Base-by-base conservation (phyloP, 2,113 vertebrate genomes). In the Leuciscus idus region DNA sequence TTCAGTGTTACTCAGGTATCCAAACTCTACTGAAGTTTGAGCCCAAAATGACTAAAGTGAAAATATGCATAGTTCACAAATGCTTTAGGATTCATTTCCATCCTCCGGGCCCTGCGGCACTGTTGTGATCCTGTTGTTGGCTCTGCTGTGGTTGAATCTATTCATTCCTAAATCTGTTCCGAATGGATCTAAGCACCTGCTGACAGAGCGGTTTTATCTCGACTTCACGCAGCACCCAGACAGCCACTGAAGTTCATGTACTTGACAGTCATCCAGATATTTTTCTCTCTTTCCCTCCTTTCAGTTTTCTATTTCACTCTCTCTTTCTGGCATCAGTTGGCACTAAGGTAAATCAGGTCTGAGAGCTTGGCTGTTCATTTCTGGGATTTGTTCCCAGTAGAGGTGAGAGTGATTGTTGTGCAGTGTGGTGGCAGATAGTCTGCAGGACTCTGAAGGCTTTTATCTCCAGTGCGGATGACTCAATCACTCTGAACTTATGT, bases 41-140 rank as follows among this genome's bases (percentile, higher is more conserved):
- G 50, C 74, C 21, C 11, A 21, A 21, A 19, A 23, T 57, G 48
- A 83, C 66, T 57, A 6, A 30, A 57, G 43, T 39, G 19, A 61
- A 84, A 73, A 26, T 4, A n/a, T 73, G 30, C 76, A 17, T n/a
- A 36, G 8, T 43, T 73, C 23, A 39, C 57, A 80, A 61, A 62
- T 48, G 79, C 78, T 19, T 19, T 61, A 10, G 76, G 52, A 59
- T 79, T 59, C 0, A 23, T 79, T 59, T 77, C 64, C 76, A 66
- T 87, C 46, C 59, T 57, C 72, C 74, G 48, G 55, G 81, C 81
- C 84, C 76, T 86, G 33, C 89, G 75, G 82, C 85, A 89, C 87
- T 80, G 78, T 73, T 72, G 62, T 73, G 50, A 43, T 81, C 79
- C 59, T 70, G 33, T 39, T 78, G 75, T 70, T 80, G 84, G 61